Conservation (phyloP, 2,113 vertebrate species). For the Ctenodactylus gundi region DNA sequence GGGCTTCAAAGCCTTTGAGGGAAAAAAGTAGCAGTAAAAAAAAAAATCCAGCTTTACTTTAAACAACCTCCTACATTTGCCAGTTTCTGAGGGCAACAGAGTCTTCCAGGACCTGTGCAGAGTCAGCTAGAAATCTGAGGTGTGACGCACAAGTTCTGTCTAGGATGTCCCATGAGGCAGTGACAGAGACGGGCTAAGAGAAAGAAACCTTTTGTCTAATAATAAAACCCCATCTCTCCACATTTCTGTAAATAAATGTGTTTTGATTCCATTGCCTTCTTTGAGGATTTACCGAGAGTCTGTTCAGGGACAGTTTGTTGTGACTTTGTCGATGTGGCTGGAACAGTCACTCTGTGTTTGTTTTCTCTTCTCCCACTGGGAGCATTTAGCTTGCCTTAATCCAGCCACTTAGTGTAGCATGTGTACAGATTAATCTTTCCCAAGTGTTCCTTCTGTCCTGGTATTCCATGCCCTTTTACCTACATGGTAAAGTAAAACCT, state of each 20-base stretch:
- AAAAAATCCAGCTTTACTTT: neutral
- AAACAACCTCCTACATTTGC: neutral
- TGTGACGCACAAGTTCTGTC: neutral
- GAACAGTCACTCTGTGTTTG: neutral
- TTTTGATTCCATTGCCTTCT: neutral
- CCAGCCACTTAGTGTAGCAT: neutral
- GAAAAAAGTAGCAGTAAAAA: neutral
- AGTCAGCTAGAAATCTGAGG: neutral
- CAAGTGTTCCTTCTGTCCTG: neutral
- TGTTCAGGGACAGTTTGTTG: neutral
- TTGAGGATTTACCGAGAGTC: neutral
- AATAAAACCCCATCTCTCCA: neutral
- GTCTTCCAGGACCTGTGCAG: neutral
- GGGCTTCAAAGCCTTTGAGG: neutral
- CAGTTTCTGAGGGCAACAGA: neutral
- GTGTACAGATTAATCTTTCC: neutral
- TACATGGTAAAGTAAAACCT: neutral
- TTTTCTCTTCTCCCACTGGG: slow-evolving; percentile 26
- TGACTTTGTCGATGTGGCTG: slow-evolving; percentile 1
- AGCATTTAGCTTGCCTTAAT: neutral
- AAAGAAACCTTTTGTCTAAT: neutral
- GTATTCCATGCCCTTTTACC: neutral
- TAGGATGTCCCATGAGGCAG: neutral
- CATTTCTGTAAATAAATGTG: neutral
- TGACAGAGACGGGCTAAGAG: neutral